Conservation (phyloP, 2,888 invertebrate genomes). For the Steinernema scapterisci region DNA sequence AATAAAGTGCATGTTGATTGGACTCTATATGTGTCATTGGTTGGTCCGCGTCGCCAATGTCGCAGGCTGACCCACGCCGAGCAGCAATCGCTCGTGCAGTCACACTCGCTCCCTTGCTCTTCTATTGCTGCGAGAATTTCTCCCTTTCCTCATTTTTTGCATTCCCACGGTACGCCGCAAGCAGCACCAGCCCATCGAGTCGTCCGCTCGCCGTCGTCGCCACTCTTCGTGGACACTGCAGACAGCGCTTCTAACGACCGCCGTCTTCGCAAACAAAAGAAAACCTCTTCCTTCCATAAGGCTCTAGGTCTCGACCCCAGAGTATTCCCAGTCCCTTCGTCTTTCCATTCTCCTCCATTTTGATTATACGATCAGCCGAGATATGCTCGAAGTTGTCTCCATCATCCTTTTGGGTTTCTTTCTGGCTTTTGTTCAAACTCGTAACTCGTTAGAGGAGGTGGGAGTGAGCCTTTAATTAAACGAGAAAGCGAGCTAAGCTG, state of each 20-base stretch:
- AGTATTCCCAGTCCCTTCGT: too few species aligned
- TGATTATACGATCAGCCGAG: too few species aligned
- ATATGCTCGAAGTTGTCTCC: too few species aligned
- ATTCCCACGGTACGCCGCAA: constrained; percentile 19
- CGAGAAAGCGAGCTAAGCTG: too few species aligned
- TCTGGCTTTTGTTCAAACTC: too few species aligned
- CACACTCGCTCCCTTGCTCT: not conserved
- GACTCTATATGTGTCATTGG: constrained; percentile 13
- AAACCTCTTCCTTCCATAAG: not conserved
- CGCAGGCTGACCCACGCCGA: too few species aligned
- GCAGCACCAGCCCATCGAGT: not conserved
- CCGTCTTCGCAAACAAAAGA: constrained; percentile 17
- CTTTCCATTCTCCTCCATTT: too few species aligned
- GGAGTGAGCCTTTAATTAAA: too few species aligned
- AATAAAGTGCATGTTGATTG: constrained; percentile 15
- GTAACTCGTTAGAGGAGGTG: too few species aligned
- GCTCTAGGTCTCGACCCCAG: too few species aligned
- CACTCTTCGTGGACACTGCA: not conserved
- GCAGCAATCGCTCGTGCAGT: not conserved
- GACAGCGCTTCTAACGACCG: not conserved
- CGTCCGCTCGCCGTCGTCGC: not conserved
- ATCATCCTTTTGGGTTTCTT: too few species aligned
- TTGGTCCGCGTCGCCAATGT: not conserved
- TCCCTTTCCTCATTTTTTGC: constrained; percentile 17
- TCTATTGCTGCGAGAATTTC: not conserved